These are phyloP conservation scores for Notolepis coatsorum DNA, from an alignment of 2,797 vertebrate genomes.

Conservation along the genomic window DNA sequence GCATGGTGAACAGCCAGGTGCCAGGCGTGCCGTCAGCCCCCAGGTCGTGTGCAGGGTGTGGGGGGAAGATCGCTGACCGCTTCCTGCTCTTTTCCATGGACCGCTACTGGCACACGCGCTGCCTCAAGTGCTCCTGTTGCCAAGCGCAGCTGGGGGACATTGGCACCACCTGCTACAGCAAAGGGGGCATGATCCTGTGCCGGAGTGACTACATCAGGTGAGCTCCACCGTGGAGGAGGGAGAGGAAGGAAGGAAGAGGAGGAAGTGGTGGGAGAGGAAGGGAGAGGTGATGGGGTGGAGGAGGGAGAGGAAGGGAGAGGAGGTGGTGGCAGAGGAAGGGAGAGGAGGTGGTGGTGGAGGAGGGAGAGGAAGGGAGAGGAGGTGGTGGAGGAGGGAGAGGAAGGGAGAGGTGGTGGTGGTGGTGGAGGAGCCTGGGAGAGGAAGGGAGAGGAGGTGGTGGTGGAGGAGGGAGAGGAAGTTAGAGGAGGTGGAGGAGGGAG, in stretches of 20 bases:
- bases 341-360: background rate
- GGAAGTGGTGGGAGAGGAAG: too few species aligned
- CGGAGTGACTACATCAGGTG: conserved; percentile 86
- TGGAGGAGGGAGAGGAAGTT: too few species aligned
- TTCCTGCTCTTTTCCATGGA: conserved; percentile 88
- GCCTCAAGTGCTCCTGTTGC: conserved; percentile 87
- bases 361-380: conserved; percentile 12
- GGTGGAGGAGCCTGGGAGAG: background rate
- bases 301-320: too few species aligned
- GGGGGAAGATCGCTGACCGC: conserved; percentile 82
- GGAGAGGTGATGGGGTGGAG: too few species aligned
- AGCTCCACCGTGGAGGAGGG: conserved; percentile 16
- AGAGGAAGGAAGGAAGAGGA: background rate
- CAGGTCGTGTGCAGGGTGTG: conserved; percentile 82
- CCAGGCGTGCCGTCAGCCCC: conserved; percentile 66
- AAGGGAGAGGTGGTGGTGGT: too few species aligned
- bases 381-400: too few species aligned
- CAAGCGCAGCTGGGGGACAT: conserved; percentile 85
- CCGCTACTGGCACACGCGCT: conserved; percentile 87
- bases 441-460: background rate
- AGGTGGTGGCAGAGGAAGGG: too few species aligned
- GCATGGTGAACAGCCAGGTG: conserved; percentile 83
- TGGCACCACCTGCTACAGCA: conserved; percentile 85
- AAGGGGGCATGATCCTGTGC: conserved; percentile 86
- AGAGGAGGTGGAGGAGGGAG: too few species aligned